Base-by-base conservation (phyloP, 1,140 invertebrate genomes). In the Pachypsylla venusta region DNA sequence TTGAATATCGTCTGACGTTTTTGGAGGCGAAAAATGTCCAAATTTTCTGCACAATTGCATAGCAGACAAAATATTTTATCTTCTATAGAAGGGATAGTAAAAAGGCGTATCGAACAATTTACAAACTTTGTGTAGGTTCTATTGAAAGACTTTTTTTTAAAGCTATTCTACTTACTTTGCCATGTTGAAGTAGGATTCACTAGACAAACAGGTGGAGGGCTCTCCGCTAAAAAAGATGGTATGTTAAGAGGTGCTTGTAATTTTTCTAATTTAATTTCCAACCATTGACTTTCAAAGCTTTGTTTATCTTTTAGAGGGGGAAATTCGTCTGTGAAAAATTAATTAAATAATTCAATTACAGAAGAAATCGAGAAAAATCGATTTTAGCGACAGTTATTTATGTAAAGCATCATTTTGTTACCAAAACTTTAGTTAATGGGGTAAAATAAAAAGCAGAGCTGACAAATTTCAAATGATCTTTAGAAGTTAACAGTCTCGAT, bases 201-300 rank as follows among this genome's bases (percentile, higher is more conserved):
- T n/a, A 48, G 48, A 54, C 48, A 61, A 56, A 25, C 39, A 53
- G 61, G 53, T n/a, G 60, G 60, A 14, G 61, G 56, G 22, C 19
- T 39, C 24, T 60, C 39, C 3, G 24, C 27, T 16, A 65, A 54
- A 35, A 63, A 65, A 19, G 30, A 7, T 14, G 62, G 65, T 30
- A 61, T 48, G n/a, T 40, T 25, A 16, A 57, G 35, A 25, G 58
- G 55, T 14, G 55, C 12, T 14, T 60, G 35, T 4, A 81, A 76
- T 0, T 79, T 74, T 61, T 79, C 74, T 7, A 90, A 78, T 70
- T 89, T 87, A 0, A 93, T 82, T 72, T 93, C 89, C 65, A 91
- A 79, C 87, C 87, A 93, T 67, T 92, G 88, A 67, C 89, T 88
- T 66, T 89, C 84, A 69, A 92, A 92, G 64, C 80, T 82, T 69